phyloP scores from a whole-genome alignment of 2,113 vertebrate genomes.

The Etheostoma spectabile region DNA sequence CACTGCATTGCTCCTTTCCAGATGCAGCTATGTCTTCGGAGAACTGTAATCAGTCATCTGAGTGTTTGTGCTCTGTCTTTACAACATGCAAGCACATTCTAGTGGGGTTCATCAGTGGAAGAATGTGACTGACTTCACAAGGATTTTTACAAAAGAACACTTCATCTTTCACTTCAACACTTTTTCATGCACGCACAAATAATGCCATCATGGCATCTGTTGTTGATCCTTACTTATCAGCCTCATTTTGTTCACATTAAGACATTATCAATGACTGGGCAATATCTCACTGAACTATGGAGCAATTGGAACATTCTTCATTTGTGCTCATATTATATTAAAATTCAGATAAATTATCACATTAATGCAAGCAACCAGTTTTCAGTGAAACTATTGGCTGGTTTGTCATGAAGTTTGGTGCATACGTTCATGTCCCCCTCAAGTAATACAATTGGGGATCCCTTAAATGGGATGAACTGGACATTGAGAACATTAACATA shows the following conservation, averaged over 20 bases:
- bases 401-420: not conserved
- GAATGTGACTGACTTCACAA: conserved; percentile 66
- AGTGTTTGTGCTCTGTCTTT: conserved; percentile 61
- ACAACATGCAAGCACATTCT: conserved; percentile 45
- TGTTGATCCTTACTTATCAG: conserved; percentile 39
- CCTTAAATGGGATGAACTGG: too few relatives aligned
- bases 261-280: not conserved
- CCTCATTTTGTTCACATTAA: conserved; percentile 12
- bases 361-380: conserved; percentile 2
- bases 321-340: not conserved
- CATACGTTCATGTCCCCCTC: not conserved
- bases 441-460: not conserved
- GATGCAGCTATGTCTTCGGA: conserved; percentile 69
- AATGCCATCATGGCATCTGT: conserved; percentile 51
- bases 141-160: conserved; percentile 34
- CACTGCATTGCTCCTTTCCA: conserved; percentile 62
- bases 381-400: not conserved
- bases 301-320: conserved; percentile 21
- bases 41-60: conserved; percentile 69
- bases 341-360: conserved; percentile 1
- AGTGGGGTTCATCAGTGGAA: conserved; percentile 64
- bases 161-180: conserved; percentile 58
- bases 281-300: not conserved
- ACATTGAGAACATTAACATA: too few relatives aligned
- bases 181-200: conserved; percentile 56